Conservation (phyloP, 2,797 vertebrate genomes). For the Catostomus latipinnis region DNA sequence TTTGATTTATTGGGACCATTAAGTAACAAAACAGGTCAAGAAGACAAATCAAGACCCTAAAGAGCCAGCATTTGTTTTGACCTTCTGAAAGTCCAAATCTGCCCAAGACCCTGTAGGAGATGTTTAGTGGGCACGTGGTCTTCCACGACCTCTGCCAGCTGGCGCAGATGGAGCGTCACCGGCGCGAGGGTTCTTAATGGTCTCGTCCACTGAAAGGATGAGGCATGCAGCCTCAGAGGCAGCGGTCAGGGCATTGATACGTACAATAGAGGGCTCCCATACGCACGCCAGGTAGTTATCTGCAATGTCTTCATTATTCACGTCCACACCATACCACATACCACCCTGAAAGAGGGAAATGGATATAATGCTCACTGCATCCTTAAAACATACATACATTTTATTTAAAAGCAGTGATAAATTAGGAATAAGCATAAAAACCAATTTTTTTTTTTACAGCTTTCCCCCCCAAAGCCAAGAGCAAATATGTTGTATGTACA, state of each 20-base stretch:
- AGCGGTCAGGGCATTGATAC: slow-evolving; percentile 92
- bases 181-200: slow-evolving; percentile 95
- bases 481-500: neutral
- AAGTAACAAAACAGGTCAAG: slow-evolving; percentile 29
- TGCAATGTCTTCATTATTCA: slow-evolving; percentile 94
- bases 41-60: slow-evolving; percentile 36
- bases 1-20: slow-evolving; percentile 16
- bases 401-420: neutral
- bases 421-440: neutral
- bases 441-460: no score
- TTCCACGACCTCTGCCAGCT: slow-evolving; percentile 79
- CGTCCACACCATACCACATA: slow-evolving; percentile 93
- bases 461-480: no score
- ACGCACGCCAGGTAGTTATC: slow-evolving; percentile 91
- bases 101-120: slow-evolving; percentile 48
- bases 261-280: slow-evolving; percentile 93
- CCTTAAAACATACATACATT: neutral
- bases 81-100: slow-evolving; percentile 44
- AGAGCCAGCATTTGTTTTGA: slow-evolving; percentile 30
- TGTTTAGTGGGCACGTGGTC: slow-evolving; percentile 80
- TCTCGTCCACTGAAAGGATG: slow-evolving; percentile 94
- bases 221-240: slow-evolving; percentile 96
- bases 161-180: slow-evolving; percentile 75
- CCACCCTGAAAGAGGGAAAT: slow-evolving; percentile 79
- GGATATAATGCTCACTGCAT: neutral